A percentile compares a stretch with the other conserved stretches of the same genome.
Conservation (phyloP, 2,113 vertebrate genomes). For the Anolis sagrei region DNA sequence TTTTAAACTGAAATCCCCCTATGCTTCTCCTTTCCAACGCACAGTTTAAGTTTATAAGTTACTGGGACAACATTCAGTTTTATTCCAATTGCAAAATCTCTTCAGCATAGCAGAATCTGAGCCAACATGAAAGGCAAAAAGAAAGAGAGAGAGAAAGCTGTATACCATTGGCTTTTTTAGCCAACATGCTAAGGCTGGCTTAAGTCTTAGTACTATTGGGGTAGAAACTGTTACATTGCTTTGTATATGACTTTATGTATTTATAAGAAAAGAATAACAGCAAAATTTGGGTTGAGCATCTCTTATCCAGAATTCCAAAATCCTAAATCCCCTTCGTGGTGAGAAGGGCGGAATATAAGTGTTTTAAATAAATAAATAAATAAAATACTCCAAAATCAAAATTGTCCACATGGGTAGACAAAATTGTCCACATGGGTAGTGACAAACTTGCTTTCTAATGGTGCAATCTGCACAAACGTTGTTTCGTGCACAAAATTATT, state of each 20-base stretch:
- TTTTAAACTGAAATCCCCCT: constrained; percentile 8
- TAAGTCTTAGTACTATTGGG: too few species aligned
- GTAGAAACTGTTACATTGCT: background rate
- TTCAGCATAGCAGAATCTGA: background rate
- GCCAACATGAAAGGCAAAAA: background rate
- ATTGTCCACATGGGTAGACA: too few species aligned
- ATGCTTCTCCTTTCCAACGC: background rate
- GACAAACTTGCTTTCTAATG: too few species aligned
- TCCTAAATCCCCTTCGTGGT: too few species aligned
- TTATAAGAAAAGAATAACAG: background rate
- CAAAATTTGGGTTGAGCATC: too few species aligned
- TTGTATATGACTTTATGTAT: background rate
- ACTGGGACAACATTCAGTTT: background rate
- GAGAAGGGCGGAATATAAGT: too few species aligned
- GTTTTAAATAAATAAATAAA: too few species aligned
- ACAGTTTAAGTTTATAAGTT: background rate
- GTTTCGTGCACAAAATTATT: too few species aligned
- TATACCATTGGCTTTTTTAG: background rate
- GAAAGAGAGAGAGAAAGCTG: background rate
- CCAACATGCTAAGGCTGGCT: background rate
- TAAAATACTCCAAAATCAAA: too few species aligned
- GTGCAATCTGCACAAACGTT: too few species aligned
- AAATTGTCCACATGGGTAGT: too few species aligned
- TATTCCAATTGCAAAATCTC: background rate
- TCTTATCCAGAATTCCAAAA: too few species aligned